These are phyloP conservation scores for Silurus lanzhouensis DNA, from an alignment of 2,797 vertebrate species.

Conservation along the genomic window DNA sequence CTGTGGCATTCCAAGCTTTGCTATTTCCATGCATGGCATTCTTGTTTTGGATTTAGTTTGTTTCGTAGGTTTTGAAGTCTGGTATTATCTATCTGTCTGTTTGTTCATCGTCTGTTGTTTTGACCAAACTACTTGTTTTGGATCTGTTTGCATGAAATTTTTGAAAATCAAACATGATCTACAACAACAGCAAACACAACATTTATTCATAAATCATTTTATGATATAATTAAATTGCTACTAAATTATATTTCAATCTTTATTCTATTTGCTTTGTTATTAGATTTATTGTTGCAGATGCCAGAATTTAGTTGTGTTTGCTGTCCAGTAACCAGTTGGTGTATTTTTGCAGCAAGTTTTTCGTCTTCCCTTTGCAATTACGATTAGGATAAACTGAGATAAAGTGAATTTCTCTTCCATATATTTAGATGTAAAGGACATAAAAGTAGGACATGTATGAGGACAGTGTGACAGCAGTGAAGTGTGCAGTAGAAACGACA, in stretches of 20 bases:
- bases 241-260: not conserved
- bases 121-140: not conserved
- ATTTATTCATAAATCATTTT: not conserved
- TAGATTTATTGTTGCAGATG: not conserved
- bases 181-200: not conserved
- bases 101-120: not conserved
- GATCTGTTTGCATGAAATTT: not conserved
- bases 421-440: not conserved
- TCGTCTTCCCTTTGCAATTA: not conserved
- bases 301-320: not conserved
- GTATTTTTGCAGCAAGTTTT: not conserved
- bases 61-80: not conserved
- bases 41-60: not conserved
- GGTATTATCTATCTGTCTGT: not conserved
- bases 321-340: not conserved
- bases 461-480: too few species aligned
- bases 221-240: not conserved
- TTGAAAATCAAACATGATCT: not conserved
- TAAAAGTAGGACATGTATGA: too few species aligned
- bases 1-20: not conserved
- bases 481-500: too few species aligned
- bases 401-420: not conserved
- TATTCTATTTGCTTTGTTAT: not conserved
- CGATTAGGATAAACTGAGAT: not conserved
- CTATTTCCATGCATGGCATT: not conserved